Conservation (phyloP, 1,140 invertebrate genomes). For the Protaetia brevitarsis region DNA sequence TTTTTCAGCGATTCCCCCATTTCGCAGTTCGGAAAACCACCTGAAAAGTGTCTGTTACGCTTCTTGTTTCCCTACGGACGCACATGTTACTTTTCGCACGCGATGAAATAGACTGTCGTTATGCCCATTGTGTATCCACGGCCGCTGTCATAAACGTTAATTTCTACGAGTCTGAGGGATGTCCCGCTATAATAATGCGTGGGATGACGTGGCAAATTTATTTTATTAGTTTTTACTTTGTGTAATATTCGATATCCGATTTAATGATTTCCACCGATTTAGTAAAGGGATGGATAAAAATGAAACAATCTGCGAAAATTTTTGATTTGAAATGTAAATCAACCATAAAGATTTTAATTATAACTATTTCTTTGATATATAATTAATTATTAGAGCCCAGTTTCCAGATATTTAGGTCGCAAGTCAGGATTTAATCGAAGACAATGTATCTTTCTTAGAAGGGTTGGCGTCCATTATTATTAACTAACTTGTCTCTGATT, state of each 20-base stretch:
- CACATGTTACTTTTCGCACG: slow-evolving; percentile 17
- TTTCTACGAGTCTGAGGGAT: slow-evolving; percentile 7
- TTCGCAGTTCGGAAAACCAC: not conserved
- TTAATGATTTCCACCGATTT: slow-evolving; percentile 11
- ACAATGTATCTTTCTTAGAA: no score
- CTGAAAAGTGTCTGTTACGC: slow-evolving; percentile 17
- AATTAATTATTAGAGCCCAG: no score
- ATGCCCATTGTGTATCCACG: slow-evolving; percentile 9
- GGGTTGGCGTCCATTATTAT: not conserved
- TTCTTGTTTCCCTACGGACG: not conserved
- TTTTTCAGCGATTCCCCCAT: slow-evolving; percentile 29
- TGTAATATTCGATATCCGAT: not conserved
- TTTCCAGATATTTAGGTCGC: no score
- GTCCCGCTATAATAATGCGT: slow-evolving; percentile 4
- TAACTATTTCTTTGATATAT: no score
- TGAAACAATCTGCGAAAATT: no score
- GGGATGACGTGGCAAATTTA: not conserved
- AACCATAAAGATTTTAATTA: no score
- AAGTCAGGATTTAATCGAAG: no score
- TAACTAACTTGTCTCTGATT: not conserved
- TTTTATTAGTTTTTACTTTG: slow-evolving; percentile 4
- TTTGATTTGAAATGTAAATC: no score
- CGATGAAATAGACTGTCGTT: slow-evolving; percentile 14
- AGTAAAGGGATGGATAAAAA: no score
- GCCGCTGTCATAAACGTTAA: slow-evolving; percentile 11